Percentiles rank a stretch among this genome's conserved stretches.
Evolutionary conservation across 2,797 vertebrate species (phyloP).

Genomic region (Nannoperca australis): DNA sequence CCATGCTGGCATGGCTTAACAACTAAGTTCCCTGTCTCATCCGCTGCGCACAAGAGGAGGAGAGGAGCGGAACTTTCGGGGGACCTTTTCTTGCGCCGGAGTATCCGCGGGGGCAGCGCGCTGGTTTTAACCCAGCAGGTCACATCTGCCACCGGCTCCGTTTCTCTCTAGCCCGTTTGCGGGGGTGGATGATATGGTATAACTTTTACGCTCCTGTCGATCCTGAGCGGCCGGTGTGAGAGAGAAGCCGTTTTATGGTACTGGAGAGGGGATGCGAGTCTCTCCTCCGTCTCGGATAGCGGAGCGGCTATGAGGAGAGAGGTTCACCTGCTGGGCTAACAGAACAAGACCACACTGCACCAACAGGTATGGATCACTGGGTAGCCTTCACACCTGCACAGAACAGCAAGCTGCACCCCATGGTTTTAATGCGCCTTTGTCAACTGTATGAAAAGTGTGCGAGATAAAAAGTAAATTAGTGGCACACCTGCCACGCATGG

Average conservation of each 20-base stretch:
- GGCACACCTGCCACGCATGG: slow-evolving; percentile 14
- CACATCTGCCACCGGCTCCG: slow-evolving; percentile 30
- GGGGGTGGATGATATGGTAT: slow-evolving; percentile 70
- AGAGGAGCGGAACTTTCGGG: slow-evolving; percentile 73
- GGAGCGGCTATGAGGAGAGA: slow-evolving; percentile 80
- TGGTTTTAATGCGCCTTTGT: background rate
- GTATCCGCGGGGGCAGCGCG: slow-evolving; percentile 28
- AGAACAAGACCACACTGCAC: slow-evolving; percentile 78
- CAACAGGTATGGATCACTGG: slow-evolving; percentile 82
- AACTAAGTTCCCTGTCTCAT: slow-evolving; percentile 67
- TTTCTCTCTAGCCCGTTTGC: slow-evolving; percentile 14
- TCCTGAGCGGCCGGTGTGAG: slow-evolving; percentile 60
- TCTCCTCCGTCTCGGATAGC: slow-evolving; percentile 73
- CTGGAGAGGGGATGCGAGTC: slow-evolving; percentile 74
- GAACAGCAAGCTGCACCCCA: background rate
- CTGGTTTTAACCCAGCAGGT: slow-evolving; percentile 46
- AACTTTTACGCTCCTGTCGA: slow-evolving; percentile 71
- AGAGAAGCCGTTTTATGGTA: slow-evolving; percentile 62
- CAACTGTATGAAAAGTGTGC: slow-evolving; percentile 30
- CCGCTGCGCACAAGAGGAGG: slow-evolving; percentile 39
- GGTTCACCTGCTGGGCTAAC: slow-evolving; percentile 77
- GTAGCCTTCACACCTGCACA: slow-evolving; percentile 1
- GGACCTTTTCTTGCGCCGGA: slow-evolving; percentile 51
- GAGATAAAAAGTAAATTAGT: slow-evolving; percentile 33
- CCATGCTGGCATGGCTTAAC: slow-evolving; percentile 38